phyloP scores from a whole-genome alignment of 2,888 invertebrate species.

The Thymelicus lineola region DNA sequence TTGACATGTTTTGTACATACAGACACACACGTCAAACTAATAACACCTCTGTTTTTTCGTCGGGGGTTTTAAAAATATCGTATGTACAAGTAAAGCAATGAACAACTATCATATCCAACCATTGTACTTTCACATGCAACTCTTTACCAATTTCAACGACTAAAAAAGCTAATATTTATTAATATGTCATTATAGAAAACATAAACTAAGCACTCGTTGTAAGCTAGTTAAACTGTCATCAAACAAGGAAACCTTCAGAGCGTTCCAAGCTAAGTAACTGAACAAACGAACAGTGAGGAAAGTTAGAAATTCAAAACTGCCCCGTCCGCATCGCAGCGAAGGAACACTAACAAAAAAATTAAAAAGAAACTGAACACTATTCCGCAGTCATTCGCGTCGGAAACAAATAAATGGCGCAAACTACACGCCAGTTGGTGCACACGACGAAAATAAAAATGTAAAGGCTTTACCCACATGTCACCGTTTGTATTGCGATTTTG shows the following conservation, averaged over 20 bases:
- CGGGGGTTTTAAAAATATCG: too few species aligned
- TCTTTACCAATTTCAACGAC: too few species aligned
- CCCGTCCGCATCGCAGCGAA: slow-evolving; percentile 36
- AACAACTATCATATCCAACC: too few species aligned
- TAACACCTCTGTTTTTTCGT: too few species aligned
- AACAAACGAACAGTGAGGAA: slow-evolving; percentile 10
- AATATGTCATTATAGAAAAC: neutral
- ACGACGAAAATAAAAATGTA: slow-evolving; percentile 42
- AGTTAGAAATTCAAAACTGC: slow-evolving; percentile 34
- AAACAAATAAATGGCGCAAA: slow-evolving; percentile 42
- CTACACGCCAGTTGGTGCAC: slow-evolving; percentile 29
- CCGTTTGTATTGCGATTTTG: slow-evolving; percentile 12
- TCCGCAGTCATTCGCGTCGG: slow-evolving; percentile 40
- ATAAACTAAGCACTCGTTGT: neutral
- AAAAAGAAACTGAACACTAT: slow-evolving; percentile 27
- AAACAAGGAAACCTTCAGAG: slow-evolving; percentile 5
- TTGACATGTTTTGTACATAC: too few species aligned
- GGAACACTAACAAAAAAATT: slow-evolving; percentile 36
- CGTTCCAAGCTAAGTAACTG: slow-evolving; percentile 5
- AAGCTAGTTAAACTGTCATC: neutral
- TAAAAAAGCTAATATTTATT: neutral
- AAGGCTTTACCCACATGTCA: slow-evolving; percentile 20
- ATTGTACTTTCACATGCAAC: too few species aligned
- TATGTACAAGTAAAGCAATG: too few species aligned
- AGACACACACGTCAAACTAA: too few species aligned